Evolutionary conservation across 2,797 vertebrate genomes (phyloP).

Genomic region (Pseudochaenichthys georgianus): DNA sequence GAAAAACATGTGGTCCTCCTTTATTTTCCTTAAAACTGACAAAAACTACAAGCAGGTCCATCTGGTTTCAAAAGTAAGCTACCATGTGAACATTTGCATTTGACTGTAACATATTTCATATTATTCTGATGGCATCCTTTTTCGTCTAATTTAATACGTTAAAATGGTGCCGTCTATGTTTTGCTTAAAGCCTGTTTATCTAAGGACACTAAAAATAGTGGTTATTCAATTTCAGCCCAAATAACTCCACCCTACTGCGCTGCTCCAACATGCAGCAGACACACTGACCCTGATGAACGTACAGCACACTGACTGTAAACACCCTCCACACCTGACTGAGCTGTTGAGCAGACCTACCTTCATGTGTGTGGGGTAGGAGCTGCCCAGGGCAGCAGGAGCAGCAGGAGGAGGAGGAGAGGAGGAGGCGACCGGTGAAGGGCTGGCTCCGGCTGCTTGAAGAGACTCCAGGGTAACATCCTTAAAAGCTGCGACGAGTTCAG

Average conservation of each 20-base stretch:
- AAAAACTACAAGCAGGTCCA: not conserved
- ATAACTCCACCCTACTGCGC: not conserved
- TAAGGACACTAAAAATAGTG: not conserved
- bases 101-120: too few species aligned
- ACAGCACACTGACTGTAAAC: constrained; percentile 9
- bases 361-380: constrained; percentile 92
- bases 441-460: constrained; percentile 71
- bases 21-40: not conserved
- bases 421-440: constrained; percentile 76
- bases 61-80: not conserved
- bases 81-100: not conserved
- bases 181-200: not conserved
- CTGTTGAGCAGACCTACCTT: constrained; percentile 82
- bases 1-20: not conserved
- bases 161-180: not conserved
- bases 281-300: not conserved
- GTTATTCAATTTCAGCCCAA: not conserved
- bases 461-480: constrained; percentile 91
- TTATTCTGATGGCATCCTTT: too few species aligned
- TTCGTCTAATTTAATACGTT: too few species aligned
- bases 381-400: constrained; percentile 86
- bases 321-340: not conserved
- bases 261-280: not conserved
- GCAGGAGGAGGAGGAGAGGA: constrained; percentile 62
- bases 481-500: constrained; percentile 91